Evolutionary conservation across 2,888 invertebrate genomes (phyloP).

Genomic region (Megalurothrips usitatus): DNA sequence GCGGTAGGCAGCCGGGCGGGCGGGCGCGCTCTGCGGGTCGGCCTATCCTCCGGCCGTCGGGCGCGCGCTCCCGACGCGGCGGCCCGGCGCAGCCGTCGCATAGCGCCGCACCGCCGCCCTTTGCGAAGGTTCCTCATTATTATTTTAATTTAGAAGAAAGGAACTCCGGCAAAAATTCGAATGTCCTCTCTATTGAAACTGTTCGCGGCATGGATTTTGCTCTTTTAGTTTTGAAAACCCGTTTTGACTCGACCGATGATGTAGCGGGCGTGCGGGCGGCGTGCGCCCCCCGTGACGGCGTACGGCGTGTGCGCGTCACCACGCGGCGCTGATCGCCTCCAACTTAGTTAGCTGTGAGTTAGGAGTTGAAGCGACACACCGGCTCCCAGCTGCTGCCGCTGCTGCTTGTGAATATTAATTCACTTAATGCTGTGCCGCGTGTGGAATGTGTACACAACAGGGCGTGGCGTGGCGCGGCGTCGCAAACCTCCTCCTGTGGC

Average conservation of each 20-base stretch:
- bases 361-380: not conserved
- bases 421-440: constrained; percentile 14
- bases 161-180: too few species aligned
- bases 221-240: too few species aligned
- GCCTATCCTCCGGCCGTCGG: not conserved
- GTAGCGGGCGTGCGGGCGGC: too few species aligned
- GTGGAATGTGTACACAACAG: constrained; percentile 10
- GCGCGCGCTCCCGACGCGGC: not conserved
- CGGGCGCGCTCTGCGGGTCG: not conserved
- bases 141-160: too few species aligned
- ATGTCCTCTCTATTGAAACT: too few species aligned
- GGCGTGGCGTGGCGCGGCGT: not conserved
- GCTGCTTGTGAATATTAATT: constrained; percentile 21
- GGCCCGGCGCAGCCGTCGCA: not conserved
- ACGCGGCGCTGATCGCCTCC: not conserved
- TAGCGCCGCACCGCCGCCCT: not conserved
- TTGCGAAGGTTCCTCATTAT: too few species aligned
- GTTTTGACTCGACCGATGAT: too few species aligned
- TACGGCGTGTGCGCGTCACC: not conserved
- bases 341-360: not conserved
- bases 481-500: not conserved
- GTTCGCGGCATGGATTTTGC: too few species aligned
- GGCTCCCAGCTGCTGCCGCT: not conserved
- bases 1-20: not conserved
- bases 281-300: not conserved